Conservation (phyloP, 2,113 vertebrate genomes). For the Ictalurus furcatus region DNA sequence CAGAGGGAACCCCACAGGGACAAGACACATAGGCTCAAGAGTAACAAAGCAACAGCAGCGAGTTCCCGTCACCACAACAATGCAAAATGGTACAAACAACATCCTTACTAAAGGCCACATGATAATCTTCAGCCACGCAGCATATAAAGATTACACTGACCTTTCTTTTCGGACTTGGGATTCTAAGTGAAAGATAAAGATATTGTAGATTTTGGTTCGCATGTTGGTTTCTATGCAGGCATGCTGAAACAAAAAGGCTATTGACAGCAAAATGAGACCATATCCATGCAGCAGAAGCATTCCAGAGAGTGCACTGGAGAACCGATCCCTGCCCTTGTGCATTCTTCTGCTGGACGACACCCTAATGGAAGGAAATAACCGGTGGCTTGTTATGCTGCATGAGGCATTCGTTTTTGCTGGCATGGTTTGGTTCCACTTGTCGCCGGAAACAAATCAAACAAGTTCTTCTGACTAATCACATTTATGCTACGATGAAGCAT, state of each 20-base stretch:
- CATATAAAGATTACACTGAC: background rate
- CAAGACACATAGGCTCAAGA: background rate
- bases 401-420: background rate
- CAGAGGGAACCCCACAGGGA: background rate
- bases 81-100: background rate
- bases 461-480: background rate
- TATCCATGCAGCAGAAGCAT: slow-evolving; percentile 36
- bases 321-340: slow-evolving; percentile 19
- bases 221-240: background rate
- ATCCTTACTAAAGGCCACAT: background rate
- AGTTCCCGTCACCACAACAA: background rate
- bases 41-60: background rate
- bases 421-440: background rate
- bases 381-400: background rate
- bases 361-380: background rate
- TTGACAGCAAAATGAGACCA: slow-evolving; percentile 48
- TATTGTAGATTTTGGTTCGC: background rate
- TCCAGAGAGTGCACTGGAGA: slow-evolving; percentile 31
- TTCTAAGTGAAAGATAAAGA: background rate
- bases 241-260: slow-evolving; percentile 46
- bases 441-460: background rate
- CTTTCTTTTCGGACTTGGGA: background rate
- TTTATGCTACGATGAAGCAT: background rate
- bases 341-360: slow-evolving; percentile 8
- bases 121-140: background rate